Evolutionary conservation across 2,113 vertebrate genomes (phyloP).

Genomic region (Oceanodroma tethys): DNA sequence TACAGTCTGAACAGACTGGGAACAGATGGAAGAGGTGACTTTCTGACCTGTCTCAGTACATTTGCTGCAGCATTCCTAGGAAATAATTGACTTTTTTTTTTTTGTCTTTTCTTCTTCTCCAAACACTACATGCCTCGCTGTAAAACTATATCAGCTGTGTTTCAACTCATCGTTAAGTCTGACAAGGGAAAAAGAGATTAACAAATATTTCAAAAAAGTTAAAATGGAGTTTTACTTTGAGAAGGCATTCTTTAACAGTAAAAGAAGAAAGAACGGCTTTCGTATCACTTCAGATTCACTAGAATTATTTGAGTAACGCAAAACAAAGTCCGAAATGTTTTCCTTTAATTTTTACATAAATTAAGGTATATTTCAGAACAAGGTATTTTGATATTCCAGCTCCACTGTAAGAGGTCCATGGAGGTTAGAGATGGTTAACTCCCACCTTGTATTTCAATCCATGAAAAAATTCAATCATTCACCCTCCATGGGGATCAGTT

Average conservation of each 20-base stretch:
- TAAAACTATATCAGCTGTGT: background rate
- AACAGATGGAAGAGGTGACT: background rate
- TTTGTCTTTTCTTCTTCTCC: background rate
- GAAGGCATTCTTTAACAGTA: background rate
- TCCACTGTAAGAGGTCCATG: background rate
- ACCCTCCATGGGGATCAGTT: background rate
- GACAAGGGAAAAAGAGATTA: background rate
- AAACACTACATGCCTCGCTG: background rate
- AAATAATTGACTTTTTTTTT: background rate
- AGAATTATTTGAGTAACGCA: background rate
- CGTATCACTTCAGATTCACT: background rate
- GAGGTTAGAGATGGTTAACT: background rate
- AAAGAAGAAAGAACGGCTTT: background rate
- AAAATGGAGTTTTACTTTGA: background rate
- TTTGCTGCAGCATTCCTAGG: background rate
- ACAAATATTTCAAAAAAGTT: background rate
- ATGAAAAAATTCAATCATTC: background rate
- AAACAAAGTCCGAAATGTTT: background rate
- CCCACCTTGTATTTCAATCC: background rate
- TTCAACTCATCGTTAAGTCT: background rate
- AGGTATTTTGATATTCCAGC: background rate
- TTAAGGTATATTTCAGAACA: background rate
- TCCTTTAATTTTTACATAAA: background rate
- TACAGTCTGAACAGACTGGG: constrained; percentile 31
- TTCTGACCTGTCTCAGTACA: constrained; percentile 4